Conservation (phyloP, 2,113 vertebrate genomes). For the Xerus inauris region DNA sequence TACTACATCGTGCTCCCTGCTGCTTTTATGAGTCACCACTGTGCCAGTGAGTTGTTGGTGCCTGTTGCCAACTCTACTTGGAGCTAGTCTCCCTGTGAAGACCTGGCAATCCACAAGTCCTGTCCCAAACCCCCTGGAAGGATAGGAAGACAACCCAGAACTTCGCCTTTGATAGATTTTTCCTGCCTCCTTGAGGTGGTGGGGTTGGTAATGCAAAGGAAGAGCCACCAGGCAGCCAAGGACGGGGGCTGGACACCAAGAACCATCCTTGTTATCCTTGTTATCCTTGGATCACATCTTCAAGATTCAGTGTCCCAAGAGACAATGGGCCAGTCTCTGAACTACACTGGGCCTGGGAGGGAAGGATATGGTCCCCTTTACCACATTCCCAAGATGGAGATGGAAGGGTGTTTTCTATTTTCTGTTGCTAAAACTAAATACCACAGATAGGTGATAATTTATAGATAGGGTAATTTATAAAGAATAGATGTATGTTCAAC, state of each 20-base stretch:
- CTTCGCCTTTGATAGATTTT: not conserved
- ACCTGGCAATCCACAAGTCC: not conserved
- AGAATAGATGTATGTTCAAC: not conserved
- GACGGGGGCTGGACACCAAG: not conserved
- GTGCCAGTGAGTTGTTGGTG: not conserved
- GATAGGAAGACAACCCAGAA: not conserved
- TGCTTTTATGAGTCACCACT: conserved; percentile 3
- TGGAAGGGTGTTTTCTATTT: not conserved
- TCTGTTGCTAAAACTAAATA: not conserved
- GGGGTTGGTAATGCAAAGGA: not conserved
- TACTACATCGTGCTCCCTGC: not conserved
- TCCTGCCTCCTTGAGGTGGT: not conserved
- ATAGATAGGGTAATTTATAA: not conserved
- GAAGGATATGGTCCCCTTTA: not conserved
- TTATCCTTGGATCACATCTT: not conserved
- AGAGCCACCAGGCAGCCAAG: not conserved
- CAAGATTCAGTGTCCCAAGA: not conserved
- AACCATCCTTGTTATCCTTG: no score
- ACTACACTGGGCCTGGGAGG: not conserved
- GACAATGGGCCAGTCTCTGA: not conserved
- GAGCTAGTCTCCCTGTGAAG: not conserved
- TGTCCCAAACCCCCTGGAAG: not conserved
- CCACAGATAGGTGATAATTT: not conserved
- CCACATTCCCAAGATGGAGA: not conserved
- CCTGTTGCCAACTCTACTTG: conserved; percentile 32